Base-by-base conservation (phyloP, 2,797 vertebrate genomes). In the Coregonus sp. region DNA sequence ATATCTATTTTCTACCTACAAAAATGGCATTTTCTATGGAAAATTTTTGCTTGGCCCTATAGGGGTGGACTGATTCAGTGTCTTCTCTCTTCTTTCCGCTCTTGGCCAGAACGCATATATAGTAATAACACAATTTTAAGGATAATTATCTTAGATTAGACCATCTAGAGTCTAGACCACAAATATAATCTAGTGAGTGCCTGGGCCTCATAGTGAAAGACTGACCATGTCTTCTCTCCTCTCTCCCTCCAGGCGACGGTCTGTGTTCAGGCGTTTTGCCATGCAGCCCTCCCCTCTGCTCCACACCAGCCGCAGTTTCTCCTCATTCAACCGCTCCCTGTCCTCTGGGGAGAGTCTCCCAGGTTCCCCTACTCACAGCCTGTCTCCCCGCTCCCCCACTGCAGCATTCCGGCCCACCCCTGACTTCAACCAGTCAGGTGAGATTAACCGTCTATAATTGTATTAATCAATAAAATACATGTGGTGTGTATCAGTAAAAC, bases 311-410 rank as follows among this genome's bases (percentile, higher is more conserved):
- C 95, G 97, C 77, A 99, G 98, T 75, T 99, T 98, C 92, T 96
- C 97, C 65, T 99, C 97, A 35, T 89, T 99, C 81, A 99, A 97
- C 87, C 94, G 97, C 74, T 99, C 98, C 0, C 94, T 99, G 70
- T 99, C 98, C 0, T 99, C 98, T 1, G 97, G 97, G 67, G 98
- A 99, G 91, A 99, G 97, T 88, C 94, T 99, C 80, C 97, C 98
- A 0, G 98, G 97, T 15, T 99, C 98, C 81, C 98, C 98, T 56
- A 98, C 97, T 2, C 98, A 99, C 89, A 99, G 97, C 78, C 88
- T 99, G 63, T 99, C 98, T 81, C 98, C 98, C 37, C 95, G 95
- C 31, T 99, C 98, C 75, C 98, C 98, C 5, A 98, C 97, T 0
- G 95, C 96, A 65, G 94, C 96, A 89, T 96, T 96, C 75, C 96